phyloP scores from a whole-genome alignment of 30 jellyfish, hydroid and myxozoan species.

The Aurelia sp. region DNA sequence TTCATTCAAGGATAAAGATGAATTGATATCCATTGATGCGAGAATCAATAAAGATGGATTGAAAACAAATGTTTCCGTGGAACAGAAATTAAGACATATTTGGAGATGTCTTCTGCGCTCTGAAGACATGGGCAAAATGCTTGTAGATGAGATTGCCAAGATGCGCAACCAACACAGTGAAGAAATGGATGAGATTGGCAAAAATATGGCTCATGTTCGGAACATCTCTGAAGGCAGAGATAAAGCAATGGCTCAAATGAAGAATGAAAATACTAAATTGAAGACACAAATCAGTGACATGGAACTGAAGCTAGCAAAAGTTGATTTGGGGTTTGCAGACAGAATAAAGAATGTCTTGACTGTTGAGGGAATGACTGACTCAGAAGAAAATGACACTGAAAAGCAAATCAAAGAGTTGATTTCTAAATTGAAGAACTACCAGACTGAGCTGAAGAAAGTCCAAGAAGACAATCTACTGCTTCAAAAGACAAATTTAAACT shows the following conservation, averaged over 20 bases:
- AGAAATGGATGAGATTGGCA: conserved; percentile 27
- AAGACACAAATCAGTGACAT: background rate
- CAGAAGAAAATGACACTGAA: no score
- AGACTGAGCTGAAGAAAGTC: background rate
- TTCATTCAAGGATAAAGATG: background rate
- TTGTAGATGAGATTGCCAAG: conserved; percentile 1
- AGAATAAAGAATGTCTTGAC: background rate
- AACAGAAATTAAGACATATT: conserved; percentile 10
- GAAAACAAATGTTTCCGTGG: background rate
- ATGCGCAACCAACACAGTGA: conserved; percentile 3
- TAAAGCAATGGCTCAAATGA: background rate
- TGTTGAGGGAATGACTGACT: conserved; percentile 15
- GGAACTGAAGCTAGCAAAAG: background rate
- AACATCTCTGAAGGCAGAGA: conserved; percentile 23
- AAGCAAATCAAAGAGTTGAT: conserved; percentile 1
- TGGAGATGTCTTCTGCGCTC: conserved; percentile 20
- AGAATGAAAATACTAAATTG: background rate
- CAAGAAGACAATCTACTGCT: background rate
- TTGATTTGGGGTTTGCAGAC: background rate
- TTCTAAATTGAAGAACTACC: background rate
- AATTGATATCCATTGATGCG: background rate
- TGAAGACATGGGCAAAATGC: conserved; percentile 4
- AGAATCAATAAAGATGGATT: conserved; percentile 13
- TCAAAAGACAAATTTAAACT: background rate
- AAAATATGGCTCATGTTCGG: conserved; percentile 13